Evolutionary conservation across 2,888 invertebrate species (phyloP).

Genomic region (Bombyx huttoni): DNA sequence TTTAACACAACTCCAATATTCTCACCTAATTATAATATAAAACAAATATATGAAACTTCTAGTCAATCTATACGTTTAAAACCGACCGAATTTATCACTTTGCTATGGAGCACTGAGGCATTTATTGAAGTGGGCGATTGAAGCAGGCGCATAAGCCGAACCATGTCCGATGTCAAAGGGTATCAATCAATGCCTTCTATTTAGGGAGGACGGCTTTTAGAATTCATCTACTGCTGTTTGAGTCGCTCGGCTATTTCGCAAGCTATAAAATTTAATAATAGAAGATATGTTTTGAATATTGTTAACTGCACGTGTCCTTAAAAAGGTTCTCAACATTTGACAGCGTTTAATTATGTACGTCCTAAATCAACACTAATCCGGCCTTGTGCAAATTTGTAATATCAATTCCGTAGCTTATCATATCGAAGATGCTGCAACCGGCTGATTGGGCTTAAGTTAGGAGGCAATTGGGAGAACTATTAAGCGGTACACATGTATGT

Average conservation of each 20-base stretch:
- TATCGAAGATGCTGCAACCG: slow-evolving; percentile 8
- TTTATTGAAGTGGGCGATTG: not conserved
- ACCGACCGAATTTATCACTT: not conserved
- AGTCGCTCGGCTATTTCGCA: too few relatives aligned
- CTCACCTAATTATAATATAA: too few relatives aligned
- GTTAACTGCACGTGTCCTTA: too few relatives aligned
- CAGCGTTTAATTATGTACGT: too few relatives aligned
- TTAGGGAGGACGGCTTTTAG: slow-evolving; percentile 1
- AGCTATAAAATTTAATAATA: too few relatives aligned
- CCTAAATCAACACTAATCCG: not conserved
- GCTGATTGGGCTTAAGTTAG: slow-evolving; percentile 51
- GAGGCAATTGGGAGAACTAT: slow-evolving; percentile 54
- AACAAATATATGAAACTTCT: too few relatives aligned
- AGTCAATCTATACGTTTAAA: too few relatives aligned
- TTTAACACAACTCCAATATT: too few relatives aligned
- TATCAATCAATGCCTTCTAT: slow-evolving; percentile 13
- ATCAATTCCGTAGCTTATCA: not conserved
- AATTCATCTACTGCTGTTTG: not conserved
- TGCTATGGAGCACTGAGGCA: not conserved
- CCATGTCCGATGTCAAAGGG: not conserved
- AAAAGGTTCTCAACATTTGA: too few relatives aligned
- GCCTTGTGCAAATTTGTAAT: not conserved
- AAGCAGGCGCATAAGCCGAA: not conserved
- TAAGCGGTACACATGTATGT: slow-evolving; percentile 34
- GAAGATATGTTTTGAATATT: too few relatives aligned